Percentiles rank a stretch among this genome's conserved stretches.
These are phyloP conservation scores for Aleadryas rufinucha DNA, from an alignment of 2,113 vertebrate genomes.

Conservation along the genomic window DNA sequence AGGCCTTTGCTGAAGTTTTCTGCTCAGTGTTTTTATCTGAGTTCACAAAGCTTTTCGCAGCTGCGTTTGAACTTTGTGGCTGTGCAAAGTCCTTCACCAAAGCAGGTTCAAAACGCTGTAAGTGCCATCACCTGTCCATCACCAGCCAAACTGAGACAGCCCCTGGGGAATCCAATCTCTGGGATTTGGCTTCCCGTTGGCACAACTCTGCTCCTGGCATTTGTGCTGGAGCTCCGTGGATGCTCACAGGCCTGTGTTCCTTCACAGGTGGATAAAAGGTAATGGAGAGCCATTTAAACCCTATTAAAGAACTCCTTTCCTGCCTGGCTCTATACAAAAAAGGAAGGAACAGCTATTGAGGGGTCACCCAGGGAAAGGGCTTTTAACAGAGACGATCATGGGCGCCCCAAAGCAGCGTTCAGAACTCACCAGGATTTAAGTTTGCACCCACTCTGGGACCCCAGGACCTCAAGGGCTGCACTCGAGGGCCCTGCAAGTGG, in stretches of 20 bases:
- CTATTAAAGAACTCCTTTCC: not conserved
- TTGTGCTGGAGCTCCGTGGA: not conserved
- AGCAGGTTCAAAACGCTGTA: not conserved
- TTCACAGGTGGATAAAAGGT: not conserved
- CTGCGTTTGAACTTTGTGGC: not conserved
- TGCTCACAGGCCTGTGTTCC: not conserved
- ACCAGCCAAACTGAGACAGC: not conserved
- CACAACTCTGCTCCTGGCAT: not conserved
- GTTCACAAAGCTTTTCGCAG: not conserved
- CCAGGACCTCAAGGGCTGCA: not conserved
- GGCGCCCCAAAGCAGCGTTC: rapidly evolving
- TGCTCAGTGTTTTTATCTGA: not conserved
- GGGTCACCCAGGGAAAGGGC: not conserved
- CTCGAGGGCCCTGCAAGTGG: not conserved
- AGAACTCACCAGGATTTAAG: not conserved
- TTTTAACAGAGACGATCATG: rapidly evolving
- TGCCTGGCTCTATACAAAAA: not conserved
- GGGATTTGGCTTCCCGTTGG: not conserved
- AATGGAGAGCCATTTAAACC: not conserved
- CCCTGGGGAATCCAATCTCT: not conserved
- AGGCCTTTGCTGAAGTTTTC: not conserved
- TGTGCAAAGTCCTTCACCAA: not conserved
- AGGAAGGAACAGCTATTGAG: not conserved
- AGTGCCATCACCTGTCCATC: not conserved
- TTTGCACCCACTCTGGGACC: not conserved